A percentile compares a stretch with the other conserved stretches of the same genome.
Conservation (phyloP, 2,888 invertebrate genomes). For the Caenorhabditis japonica region DNA sequence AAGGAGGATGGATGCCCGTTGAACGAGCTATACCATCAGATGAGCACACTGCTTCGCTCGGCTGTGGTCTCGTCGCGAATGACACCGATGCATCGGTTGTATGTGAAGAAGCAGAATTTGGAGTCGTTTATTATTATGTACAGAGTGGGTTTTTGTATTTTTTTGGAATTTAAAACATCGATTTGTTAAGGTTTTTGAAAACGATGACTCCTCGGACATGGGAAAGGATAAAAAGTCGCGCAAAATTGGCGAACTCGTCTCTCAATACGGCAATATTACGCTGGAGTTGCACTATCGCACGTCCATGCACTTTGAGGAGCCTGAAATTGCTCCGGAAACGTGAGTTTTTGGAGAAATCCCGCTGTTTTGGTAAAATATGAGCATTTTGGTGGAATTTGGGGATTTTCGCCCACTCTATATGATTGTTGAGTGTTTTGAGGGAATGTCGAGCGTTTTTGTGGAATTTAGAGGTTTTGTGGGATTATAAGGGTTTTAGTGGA, state of each 20-base stretch:
- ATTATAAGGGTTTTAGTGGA: too few relatives aligned
- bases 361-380: too few relatives aligned
- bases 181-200: constrained; percentile 81
- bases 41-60: constrained; percentile 92
- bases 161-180: background rate
- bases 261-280: constrained; percentile 88
- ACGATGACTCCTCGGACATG: constrained; percentile 78
- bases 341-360: constrained; percentile 6
- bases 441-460: too few relatives aligned
- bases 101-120: constrained; percentile 86
- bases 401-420: too few relatives aligned
- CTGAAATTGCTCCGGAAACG: constrained; percentile 35
- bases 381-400: too few relatives aligned
- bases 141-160: constrained; percentile 76
- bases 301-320: constrained; percentile 47
- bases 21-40: constrained; percentile 85
- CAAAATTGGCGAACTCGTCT: constrained; percentile 88
- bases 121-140: constrained; percentile 92
- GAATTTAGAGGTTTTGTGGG: too few relatives aligned
- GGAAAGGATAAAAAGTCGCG: constrained; percentile 88
- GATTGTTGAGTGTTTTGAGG: too few relatives aligned
- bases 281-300: constrained; percentile 80
- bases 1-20: constrained; percentile 51
- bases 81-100: constrained; percentile 92
- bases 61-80: constrained; percentile 89